Conservation (phyloP, 2,113 vertebrate species). For the Sinocyclocheilus anophthalmus region DNA sequence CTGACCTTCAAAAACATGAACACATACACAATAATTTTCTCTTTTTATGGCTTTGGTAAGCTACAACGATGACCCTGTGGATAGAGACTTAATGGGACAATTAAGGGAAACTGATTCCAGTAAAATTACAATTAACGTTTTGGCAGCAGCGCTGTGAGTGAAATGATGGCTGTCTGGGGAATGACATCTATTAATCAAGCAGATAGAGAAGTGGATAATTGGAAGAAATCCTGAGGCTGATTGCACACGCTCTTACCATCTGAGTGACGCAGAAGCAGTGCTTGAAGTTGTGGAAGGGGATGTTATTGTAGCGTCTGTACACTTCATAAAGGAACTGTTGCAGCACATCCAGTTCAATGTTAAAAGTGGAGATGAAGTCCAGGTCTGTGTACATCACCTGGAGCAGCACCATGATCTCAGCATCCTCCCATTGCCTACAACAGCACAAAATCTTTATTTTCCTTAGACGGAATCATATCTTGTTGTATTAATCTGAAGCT, state of each 20-base stretch:
- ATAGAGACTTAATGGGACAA: background rate
- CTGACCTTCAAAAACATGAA: background rate
- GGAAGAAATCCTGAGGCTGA: conserved; percentile 31
- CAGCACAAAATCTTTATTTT: conserved; percentile 1
- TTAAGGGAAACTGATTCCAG: background rate
- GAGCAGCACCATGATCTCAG: conserved; percentile 82
- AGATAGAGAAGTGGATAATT: conserved; percentile 34
- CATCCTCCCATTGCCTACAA: conserved; percentile 82
- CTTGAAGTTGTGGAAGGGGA: conserved; percentile 83
- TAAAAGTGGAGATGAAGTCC: conserved; percentile 74
- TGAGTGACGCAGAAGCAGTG: conserved; percentile 83
- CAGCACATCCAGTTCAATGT: conserved; percentile 76
- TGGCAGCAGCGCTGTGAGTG: background rate
- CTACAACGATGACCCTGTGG: background rate
- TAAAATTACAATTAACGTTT: background rate
- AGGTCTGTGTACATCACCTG: conserved; percentile 81
- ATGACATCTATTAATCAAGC: conserved; percentile 34
- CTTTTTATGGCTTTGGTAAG: background rate
- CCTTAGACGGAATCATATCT: conserved; percentile 6
- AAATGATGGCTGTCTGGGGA: conserved; percentile 8
- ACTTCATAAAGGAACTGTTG: conserved; percentile 80
- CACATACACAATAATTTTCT: background rate
- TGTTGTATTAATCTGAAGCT: conserved; percentile 50
- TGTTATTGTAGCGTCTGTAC: conserved; percentile 81
- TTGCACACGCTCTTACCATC: conserved; percentile 70